Conservation (phyloP, 2,797 vertebrate species). For the Euphonia xanthogaster region DNA sequence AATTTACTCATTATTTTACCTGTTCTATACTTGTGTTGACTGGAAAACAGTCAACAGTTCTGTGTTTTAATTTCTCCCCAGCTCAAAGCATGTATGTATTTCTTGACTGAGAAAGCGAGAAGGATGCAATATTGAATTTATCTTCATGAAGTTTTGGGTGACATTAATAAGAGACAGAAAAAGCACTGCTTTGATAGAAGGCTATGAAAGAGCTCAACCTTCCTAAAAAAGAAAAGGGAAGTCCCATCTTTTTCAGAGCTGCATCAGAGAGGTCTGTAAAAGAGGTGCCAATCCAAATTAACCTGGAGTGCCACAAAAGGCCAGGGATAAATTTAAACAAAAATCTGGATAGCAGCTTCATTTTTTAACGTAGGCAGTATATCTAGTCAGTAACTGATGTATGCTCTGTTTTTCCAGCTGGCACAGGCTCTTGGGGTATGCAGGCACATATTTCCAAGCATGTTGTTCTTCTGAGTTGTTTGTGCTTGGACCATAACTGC, state of each 20-base stretch:
- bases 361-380: constrained; percentile 3
- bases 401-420: constrained; percentile 55
- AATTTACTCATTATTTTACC: not conserved
- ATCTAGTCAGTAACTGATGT: constrained; percentile 23
- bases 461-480: constrained; percentile 42
- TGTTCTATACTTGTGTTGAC: not conserved
- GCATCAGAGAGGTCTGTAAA: not conserved
- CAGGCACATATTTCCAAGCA: constrained; percentile 50
- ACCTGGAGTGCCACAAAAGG: constrained; percentile 1
- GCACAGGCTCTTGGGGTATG: not conserved
- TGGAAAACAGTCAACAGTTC: not conserved
- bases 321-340: constrained; percentile 14
- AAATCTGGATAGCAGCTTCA: constrained; percentile 31
- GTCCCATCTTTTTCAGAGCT: not conserved
- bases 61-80: not conserved
- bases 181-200: not conserved
- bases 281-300: constrained; percentile 21
- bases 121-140: not conserved
- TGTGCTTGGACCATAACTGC: constrained; percentile 47
- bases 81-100: not conserved
- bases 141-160: not conserved
- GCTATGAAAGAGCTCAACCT: not conserved
- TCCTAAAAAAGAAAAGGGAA: not conserved
- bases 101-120: not conserved
- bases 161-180: not conserved